Conservation (phyloP, 92 coral and sea anemone genomes). For the Hydrozoanthus gracilis region DNA sequence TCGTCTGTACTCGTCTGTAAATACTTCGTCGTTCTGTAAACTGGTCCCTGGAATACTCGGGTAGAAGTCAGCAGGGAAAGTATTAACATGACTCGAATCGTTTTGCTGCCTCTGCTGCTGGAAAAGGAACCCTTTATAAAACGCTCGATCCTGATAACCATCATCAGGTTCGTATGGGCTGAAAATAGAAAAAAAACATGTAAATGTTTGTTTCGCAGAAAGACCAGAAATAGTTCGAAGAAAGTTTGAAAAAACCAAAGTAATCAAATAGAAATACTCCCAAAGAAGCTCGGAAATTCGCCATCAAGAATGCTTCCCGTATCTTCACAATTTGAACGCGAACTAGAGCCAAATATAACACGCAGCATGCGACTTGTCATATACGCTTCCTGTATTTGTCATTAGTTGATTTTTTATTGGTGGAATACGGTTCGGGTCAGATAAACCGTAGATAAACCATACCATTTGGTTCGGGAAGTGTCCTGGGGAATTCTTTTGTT, state of each 20-base stretch:
- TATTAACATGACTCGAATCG: too few relatives aligned
- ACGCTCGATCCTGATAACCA: too few relatives aligned
- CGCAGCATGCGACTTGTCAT: slow-evolving; percentile 14
- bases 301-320: neutral
- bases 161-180: too few relatives aligned
- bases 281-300: slow-evolving; percentile 5
- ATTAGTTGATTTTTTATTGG: neutral
- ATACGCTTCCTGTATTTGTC: neutral
- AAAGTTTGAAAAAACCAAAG: neutral
- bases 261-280: slow-evolving; percentile 3
- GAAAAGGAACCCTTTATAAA: too few relatives aligned
- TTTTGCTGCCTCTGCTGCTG: too few relatives aligned
- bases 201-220: too few relatives aligned
- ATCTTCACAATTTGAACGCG: slow-evolving; percentile 6
- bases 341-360: slow-evolving; percentile 6
- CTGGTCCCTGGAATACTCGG: neutral
- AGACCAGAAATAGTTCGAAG: too few relatives aligned
- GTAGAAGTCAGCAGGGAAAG: too few relatives aligned
- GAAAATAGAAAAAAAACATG: too few relatives aligned
- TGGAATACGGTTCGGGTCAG: neutral
- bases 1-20: neutral
- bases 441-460: neutral
- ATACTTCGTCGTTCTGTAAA: slow-evolving; percentile 1
- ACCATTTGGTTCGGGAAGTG: too few relatives aligned
- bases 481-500: neutral